Evolutionary conservation across 2,113 vertebrate species (phyloP), one percentile per base, ranked within the genome.

Genomic region (Aix galericulata): DNA sequence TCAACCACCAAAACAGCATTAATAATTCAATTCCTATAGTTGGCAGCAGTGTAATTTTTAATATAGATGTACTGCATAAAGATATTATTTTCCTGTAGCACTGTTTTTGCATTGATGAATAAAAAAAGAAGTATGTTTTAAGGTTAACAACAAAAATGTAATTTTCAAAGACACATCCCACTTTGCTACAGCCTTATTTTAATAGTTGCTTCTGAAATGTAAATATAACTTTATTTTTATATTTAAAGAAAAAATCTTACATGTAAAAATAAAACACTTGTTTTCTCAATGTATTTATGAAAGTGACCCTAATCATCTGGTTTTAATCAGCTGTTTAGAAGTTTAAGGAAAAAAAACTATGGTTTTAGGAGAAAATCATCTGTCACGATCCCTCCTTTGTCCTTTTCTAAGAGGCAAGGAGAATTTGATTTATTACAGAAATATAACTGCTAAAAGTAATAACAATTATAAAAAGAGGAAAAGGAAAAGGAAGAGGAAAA

Each of bases 1-100:
- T 89, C 58, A 73, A 89, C 13, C 74, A 89, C 74, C 40, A 69
- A 97, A 93, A 55, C 27, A 87, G 52, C n/a, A 94, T 50, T 42
- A 85, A 86, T 60, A 82, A 53, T 85, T 91, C 94, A 62, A 6
- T 64, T 82, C 91, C 74, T 23, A 52, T 86, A 84, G 81, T 8
- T 60, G 4, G 4, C 64, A 21, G 5, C 9, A 29, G 27, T 76
- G 8, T 83, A 53, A 50, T 42, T 92, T 56, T 82, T 11, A 85
- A 91, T 96, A 87, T 52, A 97, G 48, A 32, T 82, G 72, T 53
- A 62, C 50, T 42, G 4, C 46, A 77, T 71, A 60, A 88, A 93
- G 23, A 8, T 76, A n/a, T 9, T 77, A 36, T 69, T 86, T 94
- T 22, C 13, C 53, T 78, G 8, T 27, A 66, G 17, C 5, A 34